Evolutionary conservation across 1,140 invertebrate genomes (phyloP).

Genomic region (Himalopsyche phryganea): DNA sequence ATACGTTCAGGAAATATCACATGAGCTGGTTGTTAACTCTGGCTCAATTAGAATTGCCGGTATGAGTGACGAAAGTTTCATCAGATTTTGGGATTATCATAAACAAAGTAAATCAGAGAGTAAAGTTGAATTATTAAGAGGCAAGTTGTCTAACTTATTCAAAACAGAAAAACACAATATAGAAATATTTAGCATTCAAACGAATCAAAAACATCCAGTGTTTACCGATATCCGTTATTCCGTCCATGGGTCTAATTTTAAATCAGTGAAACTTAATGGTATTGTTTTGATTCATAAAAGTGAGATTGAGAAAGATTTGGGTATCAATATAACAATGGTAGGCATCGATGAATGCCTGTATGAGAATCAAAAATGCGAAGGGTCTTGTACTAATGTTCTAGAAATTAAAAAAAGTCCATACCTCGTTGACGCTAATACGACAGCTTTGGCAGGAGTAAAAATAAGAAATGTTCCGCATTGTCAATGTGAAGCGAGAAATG

Average conservation of each 20-base stretch:
- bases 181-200: constrained; percentile 65
- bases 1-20: constrained; percentile 58
- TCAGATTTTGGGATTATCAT: constrained; percentile 54
- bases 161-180: constrained; percentile 57
- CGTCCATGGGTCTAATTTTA: constrained; percentile 65
- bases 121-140: constrained; percentile 57
- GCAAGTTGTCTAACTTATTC: constrained; percentile 55
- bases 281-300: constrained; percentile 59
- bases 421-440: constrained; percentile 72
- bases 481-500: constrained; percentile 56
- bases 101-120: constrained; percentile 37
- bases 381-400: constrained; percentile 62
- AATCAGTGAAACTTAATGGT: constrained; percentile 63
- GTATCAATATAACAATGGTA: constrained; percentile 66
- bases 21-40: constrained; percentile 65
- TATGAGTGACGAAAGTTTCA: constrained; percentile 64
- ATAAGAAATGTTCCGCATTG: constrained; percentile 57
- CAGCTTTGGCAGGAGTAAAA: constrained; percentile 60
- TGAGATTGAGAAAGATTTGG: constrained; percentile 61
- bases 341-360: constrained; percentile 67
- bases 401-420: constrained; percentile 61
- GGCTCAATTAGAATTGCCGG: constrained; percentile 64
- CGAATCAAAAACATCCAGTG: constrained; percentile 47
- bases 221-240: constrained; percentile 65
- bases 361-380: constrained; percentile 60